These are phyloP conservation scores for Lycaena phlaeas DNA, from an alignment of 2,888 invertebrate species.

Conservation along the genomic window DNA sequence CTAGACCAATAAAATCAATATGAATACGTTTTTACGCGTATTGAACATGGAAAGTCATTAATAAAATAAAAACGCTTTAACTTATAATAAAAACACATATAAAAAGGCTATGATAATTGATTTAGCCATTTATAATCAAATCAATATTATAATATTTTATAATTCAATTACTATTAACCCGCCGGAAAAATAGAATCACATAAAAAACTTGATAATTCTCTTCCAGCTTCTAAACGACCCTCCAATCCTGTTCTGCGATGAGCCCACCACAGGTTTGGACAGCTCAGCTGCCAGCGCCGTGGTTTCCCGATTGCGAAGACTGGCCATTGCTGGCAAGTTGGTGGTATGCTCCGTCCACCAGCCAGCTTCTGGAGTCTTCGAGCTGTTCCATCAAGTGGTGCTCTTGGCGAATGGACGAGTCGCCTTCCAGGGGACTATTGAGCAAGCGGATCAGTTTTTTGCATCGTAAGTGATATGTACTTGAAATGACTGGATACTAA, in stretches of 20 bases:
- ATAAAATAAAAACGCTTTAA: too few species aligned
- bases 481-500: too few species aligned
- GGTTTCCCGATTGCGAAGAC: constrained; percentile 77
- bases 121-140: too few species aligned
- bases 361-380: constrained; percentile 89
- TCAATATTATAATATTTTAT: too few species aligned
- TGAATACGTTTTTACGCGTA: too few species aligned
- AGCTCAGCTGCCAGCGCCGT: constrained; percentile 90
- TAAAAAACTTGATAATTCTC: too few species aligned
- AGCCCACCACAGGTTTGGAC: constrained; percentile 94
- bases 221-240: constrained; percentile 88
- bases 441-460: constrained; percentile 79
- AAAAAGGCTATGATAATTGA: too few species aligned
- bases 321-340: constrained; percentile 80
- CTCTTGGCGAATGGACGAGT: constrained; percentile 84
- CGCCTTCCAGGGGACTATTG: constrained; percentile 84
- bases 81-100: too few species aligned
- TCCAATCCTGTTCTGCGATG: constrained; percentile 91
- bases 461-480: constrained; percentile 74
- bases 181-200: too few species aligned
- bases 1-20: too few species aligned
- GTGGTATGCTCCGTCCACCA: constrained; percentile 93
- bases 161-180: too few species aligned
- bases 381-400: constrained; percentile 85
- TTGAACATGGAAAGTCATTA: too few species aligned